Evolutionary conservation across 1,140 invertebrate species (phyloP), one percentile per base, ranked within the genome.

Genomic region (Drosophila takahashii): DNA sequence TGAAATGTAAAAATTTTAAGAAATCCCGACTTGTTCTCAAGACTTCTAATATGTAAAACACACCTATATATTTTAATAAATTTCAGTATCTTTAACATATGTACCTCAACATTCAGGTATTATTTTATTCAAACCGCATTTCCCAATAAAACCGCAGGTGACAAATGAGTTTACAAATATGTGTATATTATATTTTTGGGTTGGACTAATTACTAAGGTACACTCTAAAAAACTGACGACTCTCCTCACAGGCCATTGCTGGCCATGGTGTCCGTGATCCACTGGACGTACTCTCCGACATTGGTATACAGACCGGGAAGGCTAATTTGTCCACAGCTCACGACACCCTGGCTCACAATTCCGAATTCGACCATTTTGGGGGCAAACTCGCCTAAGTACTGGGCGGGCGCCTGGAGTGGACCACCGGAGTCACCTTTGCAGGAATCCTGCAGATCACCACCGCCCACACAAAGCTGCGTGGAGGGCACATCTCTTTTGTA

Each of bases 401-500:
- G 50, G 1, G 71, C 75, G 0, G 75, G 75, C 0, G 81, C 79
- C 18, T 78, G 79, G 16, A 93, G 61, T 0, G 93, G 93, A 6
- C 93, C 93, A 0, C 93, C 93, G 9, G 92, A 93, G 59, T 93
- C 93, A 0, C 95, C 95, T 42, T 93, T 90, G 64, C 95, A 95
- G 0, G 94, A 94, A 73, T 95, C 95, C 53, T 89, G 86, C 34
- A 86, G 15, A 8, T 90, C 86, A 6, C 66, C 81, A 1, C 81
- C 87, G n/a, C 86, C 85, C 32, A 90, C 85, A n/a, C 87, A 90
- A 0, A 90, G 58, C 44, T 90, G 87, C 0, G 50, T 66, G 7
- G 10, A 10, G 1, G 60, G 78, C 32, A 90, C 81, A 4, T 67
- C 48, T 0, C 81, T 58, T 0, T 51, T 60, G 15, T 73, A 85